A percentile compares a stretch with the other conserved stretches of the same genome.
Conservation (phyloP, 1,140 invertebrate genomes). For the Heterodera schachtii region DNA sequence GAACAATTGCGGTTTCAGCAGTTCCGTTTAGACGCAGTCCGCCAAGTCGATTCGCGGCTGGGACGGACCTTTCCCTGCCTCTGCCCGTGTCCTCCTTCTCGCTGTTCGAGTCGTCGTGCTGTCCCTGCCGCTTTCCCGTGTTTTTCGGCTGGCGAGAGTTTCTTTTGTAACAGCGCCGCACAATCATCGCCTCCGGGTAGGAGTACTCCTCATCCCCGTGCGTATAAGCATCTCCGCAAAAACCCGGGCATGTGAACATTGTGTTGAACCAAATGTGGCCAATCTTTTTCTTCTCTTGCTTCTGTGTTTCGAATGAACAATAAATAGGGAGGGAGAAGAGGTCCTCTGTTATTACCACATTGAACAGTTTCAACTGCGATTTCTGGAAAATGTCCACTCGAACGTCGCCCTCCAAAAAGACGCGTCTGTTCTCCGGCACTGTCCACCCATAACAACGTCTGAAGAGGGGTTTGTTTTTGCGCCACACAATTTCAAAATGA, state of each 20-base stretch:
- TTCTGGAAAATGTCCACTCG: slow-evolving; percentile 55
- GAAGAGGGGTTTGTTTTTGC: slow-evolving; percentile 9
- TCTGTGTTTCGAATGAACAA: slow-evolving; percentile 7
- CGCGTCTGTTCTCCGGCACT: slow-evolving; percentile 50
- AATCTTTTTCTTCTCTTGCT: slow-evolving; percentile 53
- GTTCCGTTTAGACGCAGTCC: slow-evolving; percentile 8
- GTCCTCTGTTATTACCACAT: slow-evolving; percentile 12
- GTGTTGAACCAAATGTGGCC: slow-evolving; percentile 65
- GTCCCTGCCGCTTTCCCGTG: slow-evolving; percentile 4
- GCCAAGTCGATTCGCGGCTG: not conserved
- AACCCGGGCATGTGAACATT: slow-evolving; percentile 61
- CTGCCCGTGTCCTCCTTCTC: slow-evolving; percentile 11
- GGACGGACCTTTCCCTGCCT: not conserved
- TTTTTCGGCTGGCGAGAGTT: not conserved
- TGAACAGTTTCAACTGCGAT: slow-evolving; percentile 41
- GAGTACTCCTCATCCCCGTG: slow-evolving; percentile 59
- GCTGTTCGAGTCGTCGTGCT: not conserved
- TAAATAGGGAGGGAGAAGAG: not conserved
- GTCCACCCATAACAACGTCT: slow-evolving; percentile 63
- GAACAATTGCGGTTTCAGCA: not conserved
- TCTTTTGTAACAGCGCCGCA: slow-evolving; percentile 23
- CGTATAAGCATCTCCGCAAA: slow-evolving; percentile 47
- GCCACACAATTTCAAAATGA: not conserved
- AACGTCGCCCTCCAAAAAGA: slow-evolving; percentile 64
- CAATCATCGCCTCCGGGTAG: slow-evolving; percentile 49